These are phyloP conservation scores for Andrena trimmerana DNA, from an alignment of 2,888 invertebrate genomes.

Conservation along the genomic window DNA sequence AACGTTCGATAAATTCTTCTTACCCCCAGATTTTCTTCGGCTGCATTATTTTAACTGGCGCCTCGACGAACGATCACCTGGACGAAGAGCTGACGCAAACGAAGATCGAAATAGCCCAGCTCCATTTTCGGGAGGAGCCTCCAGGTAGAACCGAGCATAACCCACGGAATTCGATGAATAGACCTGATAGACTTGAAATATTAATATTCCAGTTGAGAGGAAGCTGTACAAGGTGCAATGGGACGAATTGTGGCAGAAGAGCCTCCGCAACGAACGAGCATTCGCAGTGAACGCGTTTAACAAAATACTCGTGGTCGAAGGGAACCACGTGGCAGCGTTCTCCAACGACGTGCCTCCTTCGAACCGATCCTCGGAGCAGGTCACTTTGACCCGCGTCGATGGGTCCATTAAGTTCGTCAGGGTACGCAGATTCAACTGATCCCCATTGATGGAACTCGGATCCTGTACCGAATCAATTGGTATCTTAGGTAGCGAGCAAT, in stretches of 20 bases:
- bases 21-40: slow-evolving; percentile 16
- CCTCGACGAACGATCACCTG: slow-evolving; percentile 53
- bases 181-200: not conserved
- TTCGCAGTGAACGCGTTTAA: slow-evolving; percentile 59
- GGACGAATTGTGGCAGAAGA: slow-evolving; percentile 56
- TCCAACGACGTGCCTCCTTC: slow-evolving; percentile 38
- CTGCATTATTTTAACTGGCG: not conserved
- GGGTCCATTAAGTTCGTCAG: slow-evolving; percentile 62
- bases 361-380: slow-evolving; percentile 49
- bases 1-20: not conserved
- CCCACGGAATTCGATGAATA: not conserved
- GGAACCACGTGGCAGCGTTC: slow-evolving; percentile 62
- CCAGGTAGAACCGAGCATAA: slow-evolving; percentile 47
- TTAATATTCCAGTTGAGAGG: slow-evolving; percentile 50
- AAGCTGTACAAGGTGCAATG: slow-evolving; percentile 66
- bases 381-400: slow-evolving; percentile 9
- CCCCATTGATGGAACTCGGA: not conserved
- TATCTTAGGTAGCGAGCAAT: not conserved
- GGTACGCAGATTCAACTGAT: slow-evolving; percentile 43
- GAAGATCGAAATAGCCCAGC: slow-evolving; percentile 72
- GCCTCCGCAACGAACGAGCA: slow-evolving; percentile 47
- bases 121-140: slow-evolving; percentile 39
- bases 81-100: slow-evolving; percentile 59
- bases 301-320: slow-evolving; percentile 66
- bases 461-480: not conserved